Base-by-base conservation (phyloP, 2,113 vertebrate genomes). In the Pogonocichla stellata region DNA sequence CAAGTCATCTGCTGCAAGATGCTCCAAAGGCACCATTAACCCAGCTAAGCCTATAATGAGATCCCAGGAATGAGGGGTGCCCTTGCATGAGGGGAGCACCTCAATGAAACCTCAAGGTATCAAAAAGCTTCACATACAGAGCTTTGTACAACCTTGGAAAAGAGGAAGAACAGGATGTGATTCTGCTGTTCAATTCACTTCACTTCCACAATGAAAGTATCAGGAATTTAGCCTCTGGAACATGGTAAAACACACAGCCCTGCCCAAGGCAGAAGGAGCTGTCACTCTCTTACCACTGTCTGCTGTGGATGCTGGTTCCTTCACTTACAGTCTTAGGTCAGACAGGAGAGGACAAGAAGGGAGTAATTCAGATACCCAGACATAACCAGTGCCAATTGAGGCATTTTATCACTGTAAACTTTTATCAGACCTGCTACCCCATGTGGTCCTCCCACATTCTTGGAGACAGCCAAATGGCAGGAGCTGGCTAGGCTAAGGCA, bases 21-120 rank as follows among this genome's bases (percentile, higher is more conserved):
- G 86, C 83, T 88, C 85, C 23, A 54, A 80, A 73, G 42, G 54
- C 69, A 48, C 48, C 31, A 5, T 53, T 54, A 87, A 42, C 56
- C 64, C 87, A 72, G 90, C 78, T 96, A 94, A 96, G 88, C 85
- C 71, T 12, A 16, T 94, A 93, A 93, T 48, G 38, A 75, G 90
- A 90, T 92, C 81, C 69, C 66, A 53, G 66, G 31, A 92, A 90
- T 1, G 31, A 92, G 74, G n/a, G 18, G 40, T 3, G 16, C 18
- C 93, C 66, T 31, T 28, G 61, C 20, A 43, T 50, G 61, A 65
- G 56, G 17, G 42, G 18, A 86, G 38, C 64, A 56, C 28, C 56
- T 81, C 83, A 74, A 4, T 33, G 40, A 47, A 80, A 79, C 79
- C 73, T 20, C 6, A 34, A 85, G 26, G 26, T 29, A 57, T 0